Percentiles rank a stretch among this genome's conserved stretches.
Evolutionary conservation across 1,140 invertebrate genomes (phyloP).

Genomic region (Wasmannia auropunctata): DNA sequence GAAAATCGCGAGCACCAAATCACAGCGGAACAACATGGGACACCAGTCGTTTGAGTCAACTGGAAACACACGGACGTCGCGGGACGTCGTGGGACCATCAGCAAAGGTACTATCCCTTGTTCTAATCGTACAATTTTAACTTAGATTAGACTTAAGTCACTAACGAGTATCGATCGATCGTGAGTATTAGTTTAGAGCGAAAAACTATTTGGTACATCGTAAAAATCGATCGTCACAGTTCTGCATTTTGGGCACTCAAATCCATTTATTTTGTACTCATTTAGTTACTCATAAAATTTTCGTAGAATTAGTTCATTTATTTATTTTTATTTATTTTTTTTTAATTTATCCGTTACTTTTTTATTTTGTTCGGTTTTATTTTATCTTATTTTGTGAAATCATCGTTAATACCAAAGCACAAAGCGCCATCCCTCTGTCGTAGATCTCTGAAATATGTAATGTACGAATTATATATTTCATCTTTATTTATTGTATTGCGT

Average conservation of each 20-base stretch:
- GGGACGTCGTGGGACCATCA: constrained; percentile 46
- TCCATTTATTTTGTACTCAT: not conserved
- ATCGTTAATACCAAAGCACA: not conserved
- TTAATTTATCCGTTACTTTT: constrained; percentile 34
- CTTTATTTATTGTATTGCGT: not conserved
- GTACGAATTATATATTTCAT: not conserved
- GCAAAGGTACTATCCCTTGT: constrained; percentile 44
- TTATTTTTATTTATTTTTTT: constrained; percentile 12
- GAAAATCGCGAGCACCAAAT: constrained; percentile 12
- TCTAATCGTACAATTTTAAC: constrained; percentile 20
- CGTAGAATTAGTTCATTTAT: constrained; percentile 19
- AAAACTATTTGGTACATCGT: not conserved
- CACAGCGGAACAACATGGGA: constrained; percentile 12
- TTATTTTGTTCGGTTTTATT: constrained; percentile 21
- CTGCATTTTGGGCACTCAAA: not conserved
- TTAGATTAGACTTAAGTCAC: constrained; percentile 17
- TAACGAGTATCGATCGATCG: not conserved
- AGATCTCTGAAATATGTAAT: not conserved
- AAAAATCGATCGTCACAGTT: not conserved
- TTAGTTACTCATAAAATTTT: not conserved
- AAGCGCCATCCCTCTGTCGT: not conserved
- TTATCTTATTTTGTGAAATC: constrained; percentile 16
- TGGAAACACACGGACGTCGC: constrained; percentile 15
- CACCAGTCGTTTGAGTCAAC: constrained; percentile 10
- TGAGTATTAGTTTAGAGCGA: not conserved